Evolutionary conservation across 2,888 invertebrate species (phyloP).

Genomic region (Gymnocheta viridis): DNA sequence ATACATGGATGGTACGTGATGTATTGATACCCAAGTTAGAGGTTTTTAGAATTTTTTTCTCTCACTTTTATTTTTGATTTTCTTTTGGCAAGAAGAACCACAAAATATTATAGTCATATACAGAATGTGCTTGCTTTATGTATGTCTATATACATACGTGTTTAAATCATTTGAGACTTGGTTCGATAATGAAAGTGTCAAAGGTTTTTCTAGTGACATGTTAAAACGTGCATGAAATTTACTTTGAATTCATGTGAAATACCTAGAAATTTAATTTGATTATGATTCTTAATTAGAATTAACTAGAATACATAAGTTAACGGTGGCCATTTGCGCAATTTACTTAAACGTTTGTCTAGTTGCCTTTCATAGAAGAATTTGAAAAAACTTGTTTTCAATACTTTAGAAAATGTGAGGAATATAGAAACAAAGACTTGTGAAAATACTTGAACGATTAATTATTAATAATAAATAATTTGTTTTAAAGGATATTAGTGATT

Average conservation of each 20-base stretch:
- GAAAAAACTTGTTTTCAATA: no score
- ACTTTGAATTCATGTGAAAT: neutral
- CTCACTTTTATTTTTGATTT: neutral
- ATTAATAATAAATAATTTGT: no score
- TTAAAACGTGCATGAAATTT: conserved; percentile 58
- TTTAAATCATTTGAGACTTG: neutral
- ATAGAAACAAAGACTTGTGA: no score
- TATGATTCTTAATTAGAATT: neutral
- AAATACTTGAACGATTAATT: no score
- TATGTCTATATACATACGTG: neutral
- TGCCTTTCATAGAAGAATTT: no score
- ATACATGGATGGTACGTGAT: conserved; percentile 51
- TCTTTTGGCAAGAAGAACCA: neutral
- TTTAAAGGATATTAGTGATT: no score
- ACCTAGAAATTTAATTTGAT: neutral
- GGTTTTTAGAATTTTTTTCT: conserved; percentile 26
- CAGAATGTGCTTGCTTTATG: neutral
- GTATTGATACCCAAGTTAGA: conserved; percentile 58
- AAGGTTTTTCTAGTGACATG: conserved; percentile 42
- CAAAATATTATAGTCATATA: conserved; percentile 53
- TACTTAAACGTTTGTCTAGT: no score
- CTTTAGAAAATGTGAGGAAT: no score
- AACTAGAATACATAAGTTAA: neutral
- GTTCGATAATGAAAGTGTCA: conserved; percentile 53
- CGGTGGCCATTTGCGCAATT: neutral